These are phyloP conservation scores for Melanotaenia trifasciata DNA, from an alignment of 2,797 vertebrate species.

Conservation along the genomic window DNA sequence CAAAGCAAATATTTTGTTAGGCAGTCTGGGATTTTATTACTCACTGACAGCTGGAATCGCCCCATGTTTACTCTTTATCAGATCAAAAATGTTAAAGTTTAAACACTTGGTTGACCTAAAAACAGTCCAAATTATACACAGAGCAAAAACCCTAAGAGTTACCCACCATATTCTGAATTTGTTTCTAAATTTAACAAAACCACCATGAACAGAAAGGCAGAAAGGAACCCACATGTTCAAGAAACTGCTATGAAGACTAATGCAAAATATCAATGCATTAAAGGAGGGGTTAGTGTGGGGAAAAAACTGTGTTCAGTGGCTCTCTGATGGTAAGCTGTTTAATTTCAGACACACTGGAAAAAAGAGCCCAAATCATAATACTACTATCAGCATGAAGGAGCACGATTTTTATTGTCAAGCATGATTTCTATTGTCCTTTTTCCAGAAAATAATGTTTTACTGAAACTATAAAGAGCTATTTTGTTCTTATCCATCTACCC, in stretches of 20 bases:
- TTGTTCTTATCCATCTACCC: not conserved
- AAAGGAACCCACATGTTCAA: not conserved
- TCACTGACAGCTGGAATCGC: conserved; percentile 6
- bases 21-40: conserved; percentile 2
- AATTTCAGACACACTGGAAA: not conserved
- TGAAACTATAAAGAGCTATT: not conserved
- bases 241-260: too few relatives aligned
- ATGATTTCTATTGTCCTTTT: not conserved
- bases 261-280: too few relatives aligned
- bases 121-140: too few relatives aligned
- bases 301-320: too few relatives aligned
- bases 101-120: too few relatives aligned
- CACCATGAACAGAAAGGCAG: too few relatives aligned
- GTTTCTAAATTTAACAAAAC: too few relatives aligned
- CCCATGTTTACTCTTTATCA: too few relatives aligned
- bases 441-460: not conserved
- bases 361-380: not conserved
- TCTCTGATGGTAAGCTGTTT: not conserved
- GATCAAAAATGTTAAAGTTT: too few relatives aligned
- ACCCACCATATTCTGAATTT: too few relatives aligned
- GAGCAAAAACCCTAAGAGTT: too few relatives aligned
- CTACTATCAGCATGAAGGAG: not conserved
- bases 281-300: too few relatives aligned
- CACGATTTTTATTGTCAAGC: not conserved
- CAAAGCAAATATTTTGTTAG: conserved; percentile 2